Base-by-base conservation (phyloP, 2,797 vertebrate species). In the Sphenodon punctatus region DNA sequence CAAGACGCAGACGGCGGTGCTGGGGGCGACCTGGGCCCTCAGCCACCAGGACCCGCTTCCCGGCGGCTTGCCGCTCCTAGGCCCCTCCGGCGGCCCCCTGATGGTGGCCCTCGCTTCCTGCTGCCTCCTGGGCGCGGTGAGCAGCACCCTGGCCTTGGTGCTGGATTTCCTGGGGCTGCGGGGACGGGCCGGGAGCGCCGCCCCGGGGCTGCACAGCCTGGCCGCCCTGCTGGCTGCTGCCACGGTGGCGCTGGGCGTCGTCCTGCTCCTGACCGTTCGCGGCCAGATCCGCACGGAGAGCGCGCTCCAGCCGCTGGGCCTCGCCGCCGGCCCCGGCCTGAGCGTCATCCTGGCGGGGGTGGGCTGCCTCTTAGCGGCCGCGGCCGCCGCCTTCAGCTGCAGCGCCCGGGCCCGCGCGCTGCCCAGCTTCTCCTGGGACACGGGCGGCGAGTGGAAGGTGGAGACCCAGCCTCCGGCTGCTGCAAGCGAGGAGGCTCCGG, bases 331-430 rank as follows among this genome's bases (percentile, higher is more conserved):
- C 34, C 46, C 67, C 11, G 83, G 83, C 9, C 58, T 55, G 14
- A 77, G 83, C 48, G 64, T 85, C 14, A 80, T 80, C 67, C 9
- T 85, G 41, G 65, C 41, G 27, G 45, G 63, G 42, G 34, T 85
- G 43, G 78, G 83, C n/a, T 80, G 73, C 58, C 30, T n/a, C 6
- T 10, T 85, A 58, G 67, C 78, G 4, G 32, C 63, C 56, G 25
- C 49, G 5, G 83, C 83, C 25, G 80, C 73, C 4, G 67, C 56
- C 7, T 7, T 71, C 13, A 85, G 83, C 42, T 72, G 73, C 27
- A 10, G n/a, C 3, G 60, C 78, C 6, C 69, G 63, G 22, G 61
- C 48, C 20, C 48, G 32, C 4, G 30, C 39, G 5, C 46, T 46
- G 27, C 41, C 56, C 0, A 55, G 38, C 5, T 22, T 30, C 36